A percentile compares a stretch with the other conserved stretches of the same genome.
Evolutionary conservation across 2,888 invertebrate species (phyloP).

Genomic region (Mantis religiosa): DNA sequence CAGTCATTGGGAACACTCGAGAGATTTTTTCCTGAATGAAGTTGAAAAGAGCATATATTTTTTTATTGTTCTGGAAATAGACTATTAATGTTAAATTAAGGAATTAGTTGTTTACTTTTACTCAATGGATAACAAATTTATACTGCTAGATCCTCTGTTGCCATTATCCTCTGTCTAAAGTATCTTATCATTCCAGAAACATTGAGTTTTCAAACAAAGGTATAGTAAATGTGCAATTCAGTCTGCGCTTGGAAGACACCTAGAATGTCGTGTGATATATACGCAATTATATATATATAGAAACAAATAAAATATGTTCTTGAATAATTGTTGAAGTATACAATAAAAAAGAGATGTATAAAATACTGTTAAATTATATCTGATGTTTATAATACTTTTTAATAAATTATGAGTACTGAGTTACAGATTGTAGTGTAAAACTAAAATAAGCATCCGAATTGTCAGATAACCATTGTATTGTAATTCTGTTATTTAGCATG

Average conservation of each 20-base stretch:
- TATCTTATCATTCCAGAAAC: neutral
- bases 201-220: neutral
- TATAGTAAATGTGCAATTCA: neutral
- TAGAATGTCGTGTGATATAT: neutral
- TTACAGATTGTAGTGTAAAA: neutral
- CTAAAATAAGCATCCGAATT: neutral
- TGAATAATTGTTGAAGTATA: slow-evolving; percentile 1
- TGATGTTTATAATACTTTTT: neutral
- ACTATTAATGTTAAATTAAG: neutral
- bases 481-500: neutral
- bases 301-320: neutral
- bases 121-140: neutral
- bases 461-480: neutral
- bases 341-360: slow-evolving; percentile 1
- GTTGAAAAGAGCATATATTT: neutral
- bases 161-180: neutral
- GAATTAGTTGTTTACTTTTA: neutral
- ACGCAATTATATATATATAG: neutral
- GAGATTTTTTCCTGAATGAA: neutral
- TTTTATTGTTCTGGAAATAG: neutral
- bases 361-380: slow-evolving; percentile 11
- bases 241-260: slow-evolving; percentile 11
- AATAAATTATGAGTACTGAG: neutral
- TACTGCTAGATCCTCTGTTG: neutral
- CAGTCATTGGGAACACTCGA: neutral